Percentiles rank a stretch among this genome's conserved stretches.
phyloP scores from a whole-genome alignment of 2,888 invertebrate species.

The Caenorhabditis angaria region DNA sequence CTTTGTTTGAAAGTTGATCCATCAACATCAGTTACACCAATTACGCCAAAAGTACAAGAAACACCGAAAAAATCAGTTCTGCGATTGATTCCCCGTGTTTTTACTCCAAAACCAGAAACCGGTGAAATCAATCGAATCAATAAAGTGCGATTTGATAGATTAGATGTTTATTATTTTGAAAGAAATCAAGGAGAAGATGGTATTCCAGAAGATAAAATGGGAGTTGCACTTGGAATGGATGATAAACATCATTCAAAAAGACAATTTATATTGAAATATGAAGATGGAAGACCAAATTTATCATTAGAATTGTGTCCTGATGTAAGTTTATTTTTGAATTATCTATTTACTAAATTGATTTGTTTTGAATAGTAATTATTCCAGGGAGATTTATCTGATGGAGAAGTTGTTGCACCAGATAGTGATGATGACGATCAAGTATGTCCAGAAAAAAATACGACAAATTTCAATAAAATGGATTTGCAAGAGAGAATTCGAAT shows the following conservation, averaged over 20 bases:
- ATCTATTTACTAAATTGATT: no score
- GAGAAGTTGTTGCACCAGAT: slow-evolving; percentile 31
- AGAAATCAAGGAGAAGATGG: slow-evolving; percentile 21
- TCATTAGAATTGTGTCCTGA: slow-evolving; percentile 14
- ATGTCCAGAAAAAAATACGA: slow-evolving; percentile 20
- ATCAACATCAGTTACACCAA: slow-evolving; percentile 7
- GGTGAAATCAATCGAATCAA: slow-evolving; percentile 11
- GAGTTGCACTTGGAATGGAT: slow-evolving; percentile 35
- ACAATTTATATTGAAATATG: slow-evolving; percentile 16
- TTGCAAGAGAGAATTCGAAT: slow-evolving; percentile 19
- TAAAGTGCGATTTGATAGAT: slow-evolving; percentile 13
- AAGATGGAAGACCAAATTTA: slow-evolving; percentile 19
- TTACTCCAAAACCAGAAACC: slow-evolving; percentile 10
- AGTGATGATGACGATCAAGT: slow-evolving; percentile 15
- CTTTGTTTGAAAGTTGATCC: slow-evolving; percentile 7
- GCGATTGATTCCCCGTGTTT: background rate
- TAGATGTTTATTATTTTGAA: slow-evolving; percentile 39
- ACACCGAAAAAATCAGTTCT: slow-evolving; percentile 1
- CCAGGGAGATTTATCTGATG: slow-evolving; percentile 27
- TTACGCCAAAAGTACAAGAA: background rate
- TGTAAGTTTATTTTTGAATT: background rate
- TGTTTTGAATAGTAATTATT: background rate
- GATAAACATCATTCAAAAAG: slow-evolving; percentile 26
- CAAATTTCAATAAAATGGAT: slow-evolving; percentile 6
- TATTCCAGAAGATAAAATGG: slow-evolving; percentile 34